Percentiles rank a stretch among this genome's conserved stretches.
phyloP scores from a whole-genome alignment of 2,797 vertebrate genomes.

The Staurois parvus region DNA sequence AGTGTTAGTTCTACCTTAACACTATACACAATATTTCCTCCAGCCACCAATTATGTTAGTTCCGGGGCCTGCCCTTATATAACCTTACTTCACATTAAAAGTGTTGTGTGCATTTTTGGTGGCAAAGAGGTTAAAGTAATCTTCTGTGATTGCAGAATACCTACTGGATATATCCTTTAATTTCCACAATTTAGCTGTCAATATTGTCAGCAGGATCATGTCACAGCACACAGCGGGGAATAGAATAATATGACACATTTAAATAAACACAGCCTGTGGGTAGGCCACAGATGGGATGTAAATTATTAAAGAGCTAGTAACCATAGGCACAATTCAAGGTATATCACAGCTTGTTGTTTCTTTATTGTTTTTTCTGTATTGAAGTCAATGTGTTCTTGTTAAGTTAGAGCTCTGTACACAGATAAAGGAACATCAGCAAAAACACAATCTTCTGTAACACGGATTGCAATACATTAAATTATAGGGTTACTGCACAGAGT shows the following conservation, averaged over 20 bases:
- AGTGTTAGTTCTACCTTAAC: no score
- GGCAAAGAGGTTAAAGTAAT: conserved; percentile 16
- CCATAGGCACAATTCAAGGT: conserved; percentile 49
- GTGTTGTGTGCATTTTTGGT: neutral
- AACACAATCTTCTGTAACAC: neutral
- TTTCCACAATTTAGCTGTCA: conserved; percentile 20
- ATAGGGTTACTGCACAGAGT: neutral
- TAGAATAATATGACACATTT: neutral
- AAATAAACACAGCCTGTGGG: conserved; percentile 55
- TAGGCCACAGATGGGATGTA: conserved; percentile 55
- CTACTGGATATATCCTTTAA: conserved; percentile 19
- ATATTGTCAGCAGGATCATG: conserved; percentile 2
- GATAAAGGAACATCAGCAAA: neutral
- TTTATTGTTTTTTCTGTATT: neutral
- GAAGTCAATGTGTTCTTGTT: neutral
- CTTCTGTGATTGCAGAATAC: conserved; percentile 24
- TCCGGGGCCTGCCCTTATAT: neutral
- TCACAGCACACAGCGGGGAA: neutral
- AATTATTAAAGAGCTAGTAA: conserved; percentile 62
- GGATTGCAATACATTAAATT: neutral
- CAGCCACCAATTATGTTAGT: neutral
- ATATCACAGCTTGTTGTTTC: conserved; percentile 16
- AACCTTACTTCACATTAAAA: neutral
- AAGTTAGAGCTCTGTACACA: neutral
- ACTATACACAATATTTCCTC: neutral